Percentiles rank a stretch among this genome's conserved stretches.
phyloP scores from a whole-genome alignment of 2,113 vertebrate genomes.

The Larimichthys crocea region DNA sequence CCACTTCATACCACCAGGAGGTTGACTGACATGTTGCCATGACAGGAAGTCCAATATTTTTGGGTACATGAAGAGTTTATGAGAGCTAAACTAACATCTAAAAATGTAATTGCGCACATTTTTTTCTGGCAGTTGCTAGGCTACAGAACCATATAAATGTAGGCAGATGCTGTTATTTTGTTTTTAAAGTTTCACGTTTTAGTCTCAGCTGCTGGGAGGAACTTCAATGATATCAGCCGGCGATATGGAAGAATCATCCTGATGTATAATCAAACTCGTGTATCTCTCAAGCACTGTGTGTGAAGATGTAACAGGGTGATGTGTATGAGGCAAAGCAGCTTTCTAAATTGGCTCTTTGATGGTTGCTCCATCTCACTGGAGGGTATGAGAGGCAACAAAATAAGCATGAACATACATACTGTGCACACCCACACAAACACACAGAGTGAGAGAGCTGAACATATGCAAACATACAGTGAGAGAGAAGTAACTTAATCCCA shows the following conservation, averaged over 20 bases:
- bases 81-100: background rate
- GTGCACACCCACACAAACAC: conserved; percentile 18
- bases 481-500: conserved; percentile 29
- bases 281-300: background rate
- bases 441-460: background rate
- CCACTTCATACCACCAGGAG: background rate
- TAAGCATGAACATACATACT: conserved; percentile 32
- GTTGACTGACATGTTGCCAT: conserved; percentile 8
- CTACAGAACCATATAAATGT: background rate
- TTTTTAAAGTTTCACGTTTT: conserved; percentile 17
- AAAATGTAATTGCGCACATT: background rate
- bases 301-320: conserved; percentile 29
- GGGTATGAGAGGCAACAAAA: conserved; percentile 46
- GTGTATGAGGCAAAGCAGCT: conserved; percentile 49
- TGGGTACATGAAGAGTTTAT: background rate
- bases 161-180: background rate
- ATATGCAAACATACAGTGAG: conserved; percentile 7
- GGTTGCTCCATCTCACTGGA: conserved; percentile 65
- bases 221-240: conserved; percentile 20
- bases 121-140: conserved; percentile 7
- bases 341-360: conserved; percentile 70
- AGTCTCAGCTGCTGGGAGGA: conserved; percentile 27
- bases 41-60: background rate
- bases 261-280: conserved; percentile 45
- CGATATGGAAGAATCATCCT: conserved; percentile 17